Conservation (phyloP, 2,888 invertebrate species). For the Campoplex nolae region DNA sequence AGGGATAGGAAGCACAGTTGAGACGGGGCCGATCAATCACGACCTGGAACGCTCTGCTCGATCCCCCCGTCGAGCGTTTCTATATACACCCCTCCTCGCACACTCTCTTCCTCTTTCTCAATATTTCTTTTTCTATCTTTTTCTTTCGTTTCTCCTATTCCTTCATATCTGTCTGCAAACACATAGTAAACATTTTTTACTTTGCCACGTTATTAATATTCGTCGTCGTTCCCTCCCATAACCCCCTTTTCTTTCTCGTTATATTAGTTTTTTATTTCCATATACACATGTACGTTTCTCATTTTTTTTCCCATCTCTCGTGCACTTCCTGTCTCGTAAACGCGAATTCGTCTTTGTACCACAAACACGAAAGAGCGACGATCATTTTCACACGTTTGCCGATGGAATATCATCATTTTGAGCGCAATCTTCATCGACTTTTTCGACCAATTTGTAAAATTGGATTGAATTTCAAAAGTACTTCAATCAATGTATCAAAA, state of each 20-base stretch:
- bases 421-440: not conserved
- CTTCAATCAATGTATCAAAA: not conserved
- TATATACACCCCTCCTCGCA: slow-evolving; percentile 49
- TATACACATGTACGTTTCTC: slow-evolving; percentile 4
- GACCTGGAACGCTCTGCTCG: slow-evolving; percentile 80
- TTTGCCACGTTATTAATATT: slow-evolving; percentile 84
- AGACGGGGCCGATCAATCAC: slow-evolving; percentile 83
- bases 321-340: slow-evolving; percentile 45
- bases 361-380: not conserved
- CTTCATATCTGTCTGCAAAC: slow-evolving; percentile 78
- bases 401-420: not conserved
- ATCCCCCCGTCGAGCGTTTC: slow-evolving; percentile 75
- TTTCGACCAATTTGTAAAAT: not conserved
- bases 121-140: slow-evolving; percentile 72
- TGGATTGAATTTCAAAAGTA: not conserved
- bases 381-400: slow-evolving; percentile 1
- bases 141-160: slow-evolving; percentile 77
- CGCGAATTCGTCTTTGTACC: slow-evolving; percentile 46
- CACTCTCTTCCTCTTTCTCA: slow-evolving; percentile 66
- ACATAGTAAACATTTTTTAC: slow-evolving; percentile 83
- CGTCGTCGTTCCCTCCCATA: slow-evolving; percentile 72
- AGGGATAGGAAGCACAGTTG: slow-evolving; percentile 76
- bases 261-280: slow-evolving; percentile 62
- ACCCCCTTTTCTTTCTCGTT: slow-evolving; percentile 69
- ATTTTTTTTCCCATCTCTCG: slow-evolving; percentile 30